Conservation (phyloP, 2,113 vertebrate species). For the Neodontobutis hainanensis region DNA sequence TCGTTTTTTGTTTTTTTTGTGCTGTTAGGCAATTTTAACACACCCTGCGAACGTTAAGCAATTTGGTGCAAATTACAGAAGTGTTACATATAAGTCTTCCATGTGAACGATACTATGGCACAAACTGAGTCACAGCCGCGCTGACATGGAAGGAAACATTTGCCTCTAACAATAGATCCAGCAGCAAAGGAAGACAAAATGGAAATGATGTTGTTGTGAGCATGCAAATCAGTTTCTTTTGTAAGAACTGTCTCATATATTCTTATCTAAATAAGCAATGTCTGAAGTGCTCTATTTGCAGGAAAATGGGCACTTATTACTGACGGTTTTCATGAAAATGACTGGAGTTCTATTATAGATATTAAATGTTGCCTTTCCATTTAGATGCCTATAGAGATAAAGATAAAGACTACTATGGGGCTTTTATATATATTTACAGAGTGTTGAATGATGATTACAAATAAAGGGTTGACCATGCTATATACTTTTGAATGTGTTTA, state of each 20-base stretch:
- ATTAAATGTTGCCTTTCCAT: conserved; percentile 5
- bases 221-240: neutral
- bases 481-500: too few species aligned
- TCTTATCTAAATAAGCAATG: conserved; percentile 13
- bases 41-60: conserved; percentile 6
- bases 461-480: neutral
- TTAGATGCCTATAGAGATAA: neutral
- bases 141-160: conserved; percentile 1
- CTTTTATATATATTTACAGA: neutral
- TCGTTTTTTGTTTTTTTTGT: neutral
- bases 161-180: conserved; percentile 7
- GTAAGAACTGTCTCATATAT: neutral
- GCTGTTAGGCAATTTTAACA: neutral
- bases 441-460: neutral
- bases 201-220: conserved; percentile 14
- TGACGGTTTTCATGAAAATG: neutral
- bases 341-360: neutral
- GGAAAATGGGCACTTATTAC: conserved; percentile 4
- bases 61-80: conserved; percentile 2
- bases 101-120: neutral
- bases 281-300: conserved; percentile 9
- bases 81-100: neutral
- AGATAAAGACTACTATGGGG: neutral
- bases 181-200: conserved; percentile 1
- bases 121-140: neutral